Conservation (phyloP, 2,113 vertebrate species). For the Sula dactylatra region DNA sequence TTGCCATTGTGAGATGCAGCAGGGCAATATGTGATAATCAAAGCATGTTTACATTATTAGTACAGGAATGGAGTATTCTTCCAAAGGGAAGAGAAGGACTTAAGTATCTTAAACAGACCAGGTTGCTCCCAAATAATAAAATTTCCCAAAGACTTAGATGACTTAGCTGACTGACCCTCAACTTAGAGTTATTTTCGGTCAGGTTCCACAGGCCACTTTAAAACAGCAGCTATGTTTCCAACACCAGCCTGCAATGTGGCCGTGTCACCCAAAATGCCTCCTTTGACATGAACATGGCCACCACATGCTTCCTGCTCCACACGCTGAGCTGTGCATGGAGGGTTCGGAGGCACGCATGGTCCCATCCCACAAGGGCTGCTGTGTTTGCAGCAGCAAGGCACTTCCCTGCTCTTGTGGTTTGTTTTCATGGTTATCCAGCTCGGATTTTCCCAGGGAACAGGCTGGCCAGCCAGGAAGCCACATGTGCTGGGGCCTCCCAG, state of each 20-base stretch:
- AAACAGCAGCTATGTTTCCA: background rate
- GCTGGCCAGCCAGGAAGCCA: background rate
- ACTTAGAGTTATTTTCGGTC: background rate
- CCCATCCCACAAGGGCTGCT: background rate
- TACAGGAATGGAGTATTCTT: background rate
- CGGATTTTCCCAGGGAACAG: background rate
- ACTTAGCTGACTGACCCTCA: background rate
- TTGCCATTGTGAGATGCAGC: background rate
- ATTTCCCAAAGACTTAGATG: background rate
- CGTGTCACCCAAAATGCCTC: background rate
- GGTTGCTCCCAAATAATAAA: background rate
- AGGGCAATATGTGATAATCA: background rate
- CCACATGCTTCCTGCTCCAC: background rate
- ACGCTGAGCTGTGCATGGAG: background rate
- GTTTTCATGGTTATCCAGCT: background rate
- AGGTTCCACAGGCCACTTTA: background rate
- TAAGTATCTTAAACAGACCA: background rate
- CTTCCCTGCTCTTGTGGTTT: background rate
- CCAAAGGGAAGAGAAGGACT: background rate
- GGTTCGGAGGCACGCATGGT: background rate
- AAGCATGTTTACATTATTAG: background rate
- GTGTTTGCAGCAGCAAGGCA: background rate
- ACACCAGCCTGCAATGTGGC: background rate
- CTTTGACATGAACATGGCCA: accelerated
- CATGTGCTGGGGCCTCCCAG: background rate